Evolutionary conservation across 2,797 vertebrate species (phyloP), one percentile per base, ranked within the genome.

Genomic region (Euthynnus affinis): DNA sequence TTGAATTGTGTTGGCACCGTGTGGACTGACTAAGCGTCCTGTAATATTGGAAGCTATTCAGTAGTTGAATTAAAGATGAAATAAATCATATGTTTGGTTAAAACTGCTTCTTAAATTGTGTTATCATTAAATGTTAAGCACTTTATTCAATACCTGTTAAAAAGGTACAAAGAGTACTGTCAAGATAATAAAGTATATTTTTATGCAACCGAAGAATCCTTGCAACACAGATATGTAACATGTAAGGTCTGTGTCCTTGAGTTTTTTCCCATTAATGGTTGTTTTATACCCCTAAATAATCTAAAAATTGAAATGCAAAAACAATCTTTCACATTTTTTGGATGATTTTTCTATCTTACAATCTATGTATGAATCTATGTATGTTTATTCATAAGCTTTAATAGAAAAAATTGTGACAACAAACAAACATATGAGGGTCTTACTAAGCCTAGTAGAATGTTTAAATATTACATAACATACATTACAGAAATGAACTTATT

Each of bases 311-410:
- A 34, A 9, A 55, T 85, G 27, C 27, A 29, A 29, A 29, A 29
- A 29, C 27, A 29, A 29, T 29, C 27, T 29, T 29, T 5, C 27
- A 29, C 4, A 29, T 29, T 29, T 29, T 3, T 29, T 29, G 27
- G 27, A 29, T 29, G 27, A 4, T 29, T 3, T 29, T 29, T 29
- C 27, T 4, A 3, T 29, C 27, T 29, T 29, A 29, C 3, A 29
- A 29, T 29, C 27, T n/a, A 29, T 27, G n/a, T n/a, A n/a, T n/a
- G n/a, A n/a, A n/a, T n/a, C n/a, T n/a, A n/a, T 27, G 27, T 5
- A 27, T 27, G 27, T 27, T 27, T 5, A 27, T 29, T 29, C 64
- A 80, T 94, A 95, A 55, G 92, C 94, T 95, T 76, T 52, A 83
- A 85, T 9, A 58, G 6, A 82, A 44, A 48, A 20, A 65, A 27